These are phyloP conservation scores for Augochlora pura DNA, from an alignment of 1,140 invertebrate species.

Conservation along the genomic window DNA sequence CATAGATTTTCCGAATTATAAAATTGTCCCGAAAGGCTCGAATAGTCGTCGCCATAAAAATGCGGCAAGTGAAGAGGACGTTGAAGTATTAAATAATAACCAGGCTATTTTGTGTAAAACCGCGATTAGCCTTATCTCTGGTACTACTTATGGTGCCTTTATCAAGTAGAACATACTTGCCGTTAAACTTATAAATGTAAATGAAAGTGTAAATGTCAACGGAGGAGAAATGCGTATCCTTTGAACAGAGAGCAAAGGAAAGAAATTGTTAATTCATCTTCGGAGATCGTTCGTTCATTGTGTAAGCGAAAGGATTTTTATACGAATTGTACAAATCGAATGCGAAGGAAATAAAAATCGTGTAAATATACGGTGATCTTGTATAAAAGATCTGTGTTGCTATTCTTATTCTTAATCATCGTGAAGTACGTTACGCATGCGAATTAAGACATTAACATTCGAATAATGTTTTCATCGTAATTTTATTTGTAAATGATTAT, in stretches of 20 bases:
- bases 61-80: background rate
- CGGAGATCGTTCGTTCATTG: background rate
- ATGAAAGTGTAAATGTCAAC: constrained; percentile 36
- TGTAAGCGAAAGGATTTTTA: constrained; percentile 1
- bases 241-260: background rate
- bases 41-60: constrained; percentile 11
- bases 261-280: background rate
- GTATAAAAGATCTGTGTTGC: background rate
- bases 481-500: constrained; percentile 75
- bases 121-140: constrained; percentile 9
- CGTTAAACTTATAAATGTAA: constrained; percentile 28
- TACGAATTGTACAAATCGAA: constrained; percentile 47
- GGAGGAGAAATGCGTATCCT: background rate
- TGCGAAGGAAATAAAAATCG: constrained; percentile 39
- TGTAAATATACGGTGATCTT: constrained; percentile 40
- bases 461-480: constrained; percentile 41
- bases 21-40: background rate
- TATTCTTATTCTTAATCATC: background rate
- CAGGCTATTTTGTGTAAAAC: background rate
- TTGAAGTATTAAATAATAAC: background rate
- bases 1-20: background rate
- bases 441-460: background rate
- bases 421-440: background rate
- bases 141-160: constrained; percentile 31
- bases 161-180: constrained; percentile 12